A percentile compares a stretch with the other conserved stretches of the same genome.
phyloP scores from a whole-genome alignment of 2,113 vertebrate species.

The Rhegmatorhina hoffmannsi region DNA sequence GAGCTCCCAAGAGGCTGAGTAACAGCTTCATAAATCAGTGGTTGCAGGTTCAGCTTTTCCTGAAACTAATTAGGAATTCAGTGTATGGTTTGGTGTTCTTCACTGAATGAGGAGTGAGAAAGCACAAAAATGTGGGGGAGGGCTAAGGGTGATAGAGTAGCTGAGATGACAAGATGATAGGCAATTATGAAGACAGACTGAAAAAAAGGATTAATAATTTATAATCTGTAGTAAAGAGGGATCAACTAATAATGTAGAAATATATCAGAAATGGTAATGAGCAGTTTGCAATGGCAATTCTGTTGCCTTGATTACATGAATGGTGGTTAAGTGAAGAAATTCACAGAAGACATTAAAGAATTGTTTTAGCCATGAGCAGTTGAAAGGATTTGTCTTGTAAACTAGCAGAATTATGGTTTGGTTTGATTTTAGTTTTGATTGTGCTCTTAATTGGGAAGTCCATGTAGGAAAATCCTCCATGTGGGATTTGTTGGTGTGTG shows the following conservation, averaged over 20 bases:
- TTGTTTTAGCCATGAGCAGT: background rate
- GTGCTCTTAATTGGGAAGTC: background rate
- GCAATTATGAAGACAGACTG: background rate
- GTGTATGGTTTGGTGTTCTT: background rate
- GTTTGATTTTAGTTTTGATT: background rate
- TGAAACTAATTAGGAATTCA: slow-evolving; percentile 19
- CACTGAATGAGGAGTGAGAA: background rate
- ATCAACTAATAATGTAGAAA: background rate
- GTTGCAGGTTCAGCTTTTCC: slow-evolving; percentile 18
- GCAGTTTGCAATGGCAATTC: background rate
- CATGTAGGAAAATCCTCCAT: background rate
- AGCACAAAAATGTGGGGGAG: background rate
- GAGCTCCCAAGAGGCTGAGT: slow-evolving; percentile 20
- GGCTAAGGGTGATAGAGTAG: background rate
- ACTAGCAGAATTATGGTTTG: background rate
- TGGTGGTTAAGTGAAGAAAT: background rate
- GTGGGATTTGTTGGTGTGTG: slow-evolving; percentile 6
- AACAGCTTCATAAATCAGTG: slow-evolving; percentile 56
- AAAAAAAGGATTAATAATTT: background rate
- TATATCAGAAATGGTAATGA: background rate
- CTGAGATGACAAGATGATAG: background rate
- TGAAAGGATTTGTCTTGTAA: background rate
- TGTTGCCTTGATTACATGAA: background rate
- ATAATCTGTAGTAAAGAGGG: background rate
- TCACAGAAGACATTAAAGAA: background rate